Conservation (phyloP, 2,113 vertebrate genomes). For the Perca fluviatilis region DNA sequence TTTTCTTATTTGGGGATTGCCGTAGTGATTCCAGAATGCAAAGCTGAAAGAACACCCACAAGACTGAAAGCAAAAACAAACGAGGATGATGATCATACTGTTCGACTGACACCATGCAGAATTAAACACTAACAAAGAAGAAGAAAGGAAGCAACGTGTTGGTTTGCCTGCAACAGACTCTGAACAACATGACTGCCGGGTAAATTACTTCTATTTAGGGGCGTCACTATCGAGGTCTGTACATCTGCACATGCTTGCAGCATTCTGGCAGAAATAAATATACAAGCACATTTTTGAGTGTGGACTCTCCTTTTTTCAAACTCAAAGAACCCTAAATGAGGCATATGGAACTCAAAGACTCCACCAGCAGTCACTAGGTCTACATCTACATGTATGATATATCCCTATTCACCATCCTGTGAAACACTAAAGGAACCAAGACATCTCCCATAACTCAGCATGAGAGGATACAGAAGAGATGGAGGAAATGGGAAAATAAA, state of each 20-base stretch:
- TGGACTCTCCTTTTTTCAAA: neutral
- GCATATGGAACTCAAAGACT: neutral
- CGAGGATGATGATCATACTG: neutral
- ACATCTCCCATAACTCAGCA: constrained; percentile 44
- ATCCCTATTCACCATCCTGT: constrained; percentile 34
- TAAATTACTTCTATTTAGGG: neutral
- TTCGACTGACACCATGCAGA: neutral
- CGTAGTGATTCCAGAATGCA: neutral
- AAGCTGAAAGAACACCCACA: neutral
- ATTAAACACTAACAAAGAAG: neutral
- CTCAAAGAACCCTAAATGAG: neutral
- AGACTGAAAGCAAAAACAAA: neutral
- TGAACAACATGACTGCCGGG: neutral
- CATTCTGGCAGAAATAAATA: neutral
- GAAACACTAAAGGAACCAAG: constrained; percentile 14
- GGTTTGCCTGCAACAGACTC: neutral
- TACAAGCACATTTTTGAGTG: neutral
- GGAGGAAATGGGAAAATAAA: constrained; percentile 13
- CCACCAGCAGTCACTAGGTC: constrained; percentile 2
- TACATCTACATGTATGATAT: constrained; percentile 18
- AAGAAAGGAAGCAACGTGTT: neutral
- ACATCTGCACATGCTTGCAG: neutral
- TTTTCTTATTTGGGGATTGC: neutral
- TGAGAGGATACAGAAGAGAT: constrained; percentile 19
- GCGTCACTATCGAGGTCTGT: neutral